Conservation (phyloP, 2,888 invertebrate species). For the Phalera bucephala region DNA sequence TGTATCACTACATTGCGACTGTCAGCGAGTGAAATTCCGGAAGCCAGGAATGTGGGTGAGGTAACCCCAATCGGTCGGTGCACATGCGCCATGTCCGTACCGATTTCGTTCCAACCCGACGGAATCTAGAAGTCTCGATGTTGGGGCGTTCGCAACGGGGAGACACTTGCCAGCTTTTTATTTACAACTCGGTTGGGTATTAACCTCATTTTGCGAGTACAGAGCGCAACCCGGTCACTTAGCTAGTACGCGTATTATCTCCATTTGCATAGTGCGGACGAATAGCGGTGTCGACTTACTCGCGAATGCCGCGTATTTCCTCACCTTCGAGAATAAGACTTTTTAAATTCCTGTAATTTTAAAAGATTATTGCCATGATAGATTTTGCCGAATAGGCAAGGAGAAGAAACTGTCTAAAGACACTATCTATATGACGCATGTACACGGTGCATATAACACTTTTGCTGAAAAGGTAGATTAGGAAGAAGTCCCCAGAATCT, state of each 20-base stretch:
- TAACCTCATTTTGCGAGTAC: constrained; percentile 70
- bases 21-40: constrained; percentile 77
- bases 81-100: constrained; percentile 69
- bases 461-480: too few species aligned
- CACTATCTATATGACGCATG: too few species aligned
- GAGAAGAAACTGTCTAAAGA: too few species aligned
- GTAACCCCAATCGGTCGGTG: constrained; percentile 71
- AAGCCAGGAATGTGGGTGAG: constrained; percentile 77
- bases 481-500: too few species aligned
- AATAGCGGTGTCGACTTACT: constrained; percentile 68
- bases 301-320: too few species aligned
- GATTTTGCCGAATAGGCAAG: too few species aligned
- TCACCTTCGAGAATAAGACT: too few species aligned
- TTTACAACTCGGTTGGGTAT: constrained; percentile 59
- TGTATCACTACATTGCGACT: constrained; percentile 56
- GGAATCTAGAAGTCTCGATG: constrained; percentile 45
- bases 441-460: too few species aligned
- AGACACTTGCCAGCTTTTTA: constrained; percentile 51
- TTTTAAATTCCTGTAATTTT: too few species aligned
- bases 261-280: constrained; percentile 76
- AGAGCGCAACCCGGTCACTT: constrained; percentile 75
- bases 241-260: constrained; percentile 72
- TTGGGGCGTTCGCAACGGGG: constrained; percentile 31
- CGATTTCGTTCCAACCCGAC: constrained; percentile 67
- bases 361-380: too few species aligned